phyloP scores from a whole-genome alignment of 2,113 vertebrate genomes.

The Nicator chloris region DNA sequence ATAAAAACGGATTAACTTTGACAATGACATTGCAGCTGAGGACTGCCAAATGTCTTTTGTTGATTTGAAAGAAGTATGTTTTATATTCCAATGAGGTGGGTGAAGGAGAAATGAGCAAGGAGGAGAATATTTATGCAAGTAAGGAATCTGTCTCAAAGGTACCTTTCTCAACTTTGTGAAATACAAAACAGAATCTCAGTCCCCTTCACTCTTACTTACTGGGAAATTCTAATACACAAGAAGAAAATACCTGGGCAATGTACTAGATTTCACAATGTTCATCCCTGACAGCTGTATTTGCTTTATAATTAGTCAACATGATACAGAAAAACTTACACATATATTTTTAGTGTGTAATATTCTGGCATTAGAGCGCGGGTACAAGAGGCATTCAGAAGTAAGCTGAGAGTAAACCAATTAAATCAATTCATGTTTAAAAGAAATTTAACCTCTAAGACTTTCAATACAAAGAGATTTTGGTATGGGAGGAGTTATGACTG shows the following conservation, averaged over 20 bases:
- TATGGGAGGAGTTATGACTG: not conserved
- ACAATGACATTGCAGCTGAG: slow-evolving; percentile 55
- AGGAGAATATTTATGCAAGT: slow-evolving; percentile 40
- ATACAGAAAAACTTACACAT: not conserved
- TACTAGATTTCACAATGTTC: not conserved
- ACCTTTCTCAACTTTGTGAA: not conserved
- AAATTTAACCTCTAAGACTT: not conserved
- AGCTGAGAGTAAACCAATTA: not conserved
- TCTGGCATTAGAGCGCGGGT: not conserved
- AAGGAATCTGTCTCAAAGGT: slow-evolving; percentile 27
- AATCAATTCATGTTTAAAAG: not conserved
- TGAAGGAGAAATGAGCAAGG: slow-evolving; percentile 14
- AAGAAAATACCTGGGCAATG: not conserved
- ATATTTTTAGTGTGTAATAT: not conserved
- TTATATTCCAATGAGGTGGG: slow-evolving; percentile 29
- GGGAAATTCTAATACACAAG: not conserved
- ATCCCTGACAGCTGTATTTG: not conserved
- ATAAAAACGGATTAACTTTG: slow-evolving; percentile 56
- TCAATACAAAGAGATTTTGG: not conserved
- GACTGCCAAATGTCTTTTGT: slow-evolving; percentile 46
- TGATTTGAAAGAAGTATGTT: slow-evolving; percentile 37
- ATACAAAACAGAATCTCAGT: not conserved
- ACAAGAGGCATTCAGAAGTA: not conserved
- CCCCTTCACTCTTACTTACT: not conserved
- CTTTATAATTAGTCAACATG: not conserved